Conservation (phyloP, 92 coral and sea anemone species). For the Palythoa grandis region DNA sequence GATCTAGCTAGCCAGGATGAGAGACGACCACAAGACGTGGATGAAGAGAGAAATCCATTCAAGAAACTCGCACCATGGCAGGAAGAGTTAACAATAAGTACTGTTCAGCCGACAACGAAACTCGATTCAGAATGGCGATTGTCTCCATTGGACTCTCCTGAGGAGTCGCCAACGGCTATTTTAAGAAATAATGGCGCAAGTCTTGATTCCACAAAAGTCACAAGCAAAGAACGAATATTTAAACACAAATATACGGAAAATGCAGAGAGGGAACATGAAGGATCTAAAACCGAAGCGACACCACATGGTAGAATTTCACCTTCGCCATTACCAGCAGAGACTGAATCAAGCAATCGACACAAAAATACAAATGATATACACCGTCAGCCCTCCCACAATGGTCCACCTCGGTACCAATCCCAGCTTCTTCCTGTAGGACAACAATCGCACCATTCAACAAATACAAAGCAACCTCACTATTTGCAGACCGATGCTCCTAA, state of each 20-base stretch:
- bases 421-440: not conserved
- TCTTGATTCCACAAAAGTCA: not conserved
- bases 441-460: not conserved
- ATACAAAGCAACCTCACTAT: not conserved
- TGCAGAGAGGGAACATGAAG: not conserved
- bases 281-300: not conserved
- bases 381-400: not conserved
- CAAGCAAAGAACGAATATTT: not conserved
- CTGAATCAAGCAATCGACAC: not conserved
- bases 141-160: constrained; percentile 28
- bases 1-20: not conserved
- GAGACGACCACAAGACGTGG: not conserved
- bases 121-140: not conserved
- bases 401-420: not conserved
- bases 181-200: not conserved
- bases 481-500: not conserved
- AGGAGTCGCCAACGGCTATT: not conserved
- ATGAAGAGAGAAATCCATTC: constrained; percentile 5
- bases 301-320: not conserved
- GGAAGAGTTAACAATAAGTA: not conserved
- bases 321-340: not conserved
- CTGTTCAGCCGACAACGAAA: not conserved
- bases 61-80: constrained; percentile 35
- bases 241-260: not conserved
- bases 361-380: not conserved